Evolutionary conservation across 2,797 vertebrate genomes (phyloP).

Genomic region (Podarcis siculus): DNA sequence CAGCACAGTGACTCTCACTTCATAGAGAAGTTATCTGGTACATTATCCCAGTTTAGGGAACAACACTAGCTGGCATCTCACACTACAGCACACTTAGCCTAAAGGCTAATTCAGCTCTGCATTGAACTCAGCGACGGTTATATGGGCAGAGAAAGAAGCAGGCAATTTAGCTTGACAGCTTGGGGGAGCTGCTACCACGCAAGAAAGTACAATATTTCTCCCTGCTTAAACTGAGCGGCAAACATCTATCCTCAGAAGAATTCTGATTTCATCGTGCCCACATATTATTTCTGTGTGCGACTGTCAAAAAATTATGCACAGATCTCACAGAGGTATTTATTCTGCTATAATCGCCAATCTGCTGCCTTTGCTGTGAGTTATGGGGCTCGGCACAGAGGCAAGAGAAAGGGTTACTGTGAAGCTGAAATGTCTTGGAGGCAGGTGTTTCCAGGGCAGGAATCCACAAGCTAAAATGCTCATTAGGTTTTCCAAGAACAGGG

Average conservation of each 20-base stretch:
- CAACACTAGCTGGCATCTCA: background rate
- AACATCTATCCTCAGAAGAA: background rate
- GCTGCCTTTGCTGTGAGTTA: slow-evolving; percentile 3
- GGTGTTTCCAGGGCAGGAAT: background rate
- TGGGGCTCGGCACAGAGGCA: background rate
- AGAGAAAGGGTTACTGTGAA: background rate
- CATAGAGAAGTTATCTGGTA: background rate
- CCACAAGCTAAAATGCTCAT: slow-evolving; percentile 18
- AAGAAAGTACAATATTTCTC: background rate
- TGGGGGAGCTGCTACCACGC: slow-evolving; percentile 11
- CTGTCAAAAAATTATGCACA: slow-evolving; percentile 16
- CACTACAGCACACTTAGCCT: background rate
- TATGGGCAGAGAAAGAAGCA: background rate
- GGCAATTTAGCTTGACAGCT: slow-evolving; percentile 12
- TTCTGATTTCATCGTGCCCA: background rate
- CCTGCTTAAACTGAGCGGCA: background rate
- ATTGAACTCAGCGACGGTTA: background rate
- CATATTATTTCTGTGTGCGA: background rate
- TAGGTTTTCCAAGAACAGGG: slow-evolving; percentile 2
- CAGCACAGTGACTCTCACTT: background rate
- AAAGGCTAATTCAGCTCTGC: background rate
- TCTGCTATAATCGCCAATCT: background rate
- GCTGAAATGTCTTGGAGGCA: background rate
- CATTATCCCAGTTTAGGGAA: background rate
- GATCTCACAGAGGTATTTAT: slow-evolving; percentile 17